Evolutionary conservation across 2,113 vertebrate genomes (phyloP).

Genomic region (Oncorhynchus tshawytscha): DNA sequence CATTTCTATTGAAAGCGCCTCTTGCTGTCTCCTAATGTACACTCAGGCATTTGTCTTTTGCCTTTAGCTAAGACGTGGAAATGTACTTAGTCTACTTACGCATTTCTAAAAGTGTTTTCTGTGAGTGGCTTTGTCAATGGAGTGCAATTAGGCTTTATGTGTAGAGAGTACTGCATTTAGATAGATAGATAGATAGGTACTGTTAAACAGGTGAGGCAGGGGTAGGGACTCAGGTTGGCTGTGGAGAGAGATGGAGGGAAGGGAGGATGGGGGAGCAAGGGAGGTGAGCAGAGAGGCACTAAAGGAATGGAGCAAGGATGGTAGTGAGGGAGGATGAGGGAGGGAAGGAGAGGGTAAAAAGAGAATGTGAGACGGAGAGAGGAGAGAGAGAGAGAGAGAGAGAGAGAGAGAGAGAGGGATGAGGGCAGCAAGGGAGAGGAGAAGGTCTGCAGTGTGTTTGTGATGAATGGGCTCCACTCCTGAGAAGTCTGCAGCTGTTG

Average conservation of each 20-base stretch:
- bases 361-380: too few relatives aligned
- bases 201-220: conserved; percentile 7
- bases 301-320: too few relatives aligned
- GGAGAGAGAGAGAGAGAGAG: too few relatives aligned
- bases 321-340: too few relatives aligned
- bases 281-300: too few relatives aligned
- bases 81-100: conserved; percentile 14
- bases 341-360: too few relatives aligned
- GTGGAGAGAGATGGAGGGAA: neutral
- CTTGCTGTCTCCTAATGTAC: conserved; percentile 18
- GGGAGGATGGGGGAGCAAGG: conserved; percentile 15
- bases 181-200: neutral
- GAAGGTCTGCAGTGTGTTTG: conserved; percentile 13
- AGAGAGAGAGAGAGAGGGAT: neutral
- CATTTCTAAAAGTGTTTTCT: neutral
- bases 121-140: conserved; percentile 43
- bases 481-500: conserved; percentile 12
- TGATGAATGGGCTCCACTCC: conserved; percentile 29
- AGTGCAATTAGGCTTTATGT: conserved; percentile 39
- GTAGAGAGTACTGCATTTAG: conserved; percentile 14
- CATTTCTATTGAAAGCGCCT: too few relatives aligned
- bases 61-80: conserved; percentile 5
- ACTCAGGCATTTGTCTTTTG: neutral
- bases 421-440: neutral
- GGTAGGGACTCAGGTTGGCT: conserved; percentile 2